Evolutionary conservation across 92 coral and sea anemone species (phyloP).

Genomic region (Epizoanthus stellaris): DNA sequence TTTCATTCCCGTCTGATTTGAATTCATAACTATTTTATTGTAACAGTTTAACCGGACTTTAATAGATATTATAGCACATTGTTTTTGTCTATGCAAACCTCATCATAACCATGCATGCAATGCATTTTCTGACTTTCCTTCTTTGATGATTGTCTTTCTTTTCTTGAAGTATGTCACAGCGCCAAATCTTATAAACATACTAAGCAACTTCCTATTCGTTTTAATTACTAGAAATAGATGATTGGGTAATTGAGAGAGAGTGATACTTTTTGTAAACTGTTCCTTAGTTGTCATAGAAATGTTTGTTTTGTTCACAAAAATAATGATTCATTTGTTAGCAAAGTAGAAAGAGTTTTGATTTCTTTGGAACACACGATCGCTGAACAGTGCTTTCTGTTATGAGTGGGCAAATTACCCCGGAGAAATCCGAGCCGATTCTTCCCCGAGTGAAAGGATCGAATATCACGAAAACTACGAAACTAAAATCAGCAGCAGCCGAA

Average conservation of each 20-base stretch:
- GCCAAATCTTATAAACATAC: background rate
- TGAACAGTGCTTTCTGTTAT: background rate
- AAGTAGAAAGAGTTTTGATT: background rate
- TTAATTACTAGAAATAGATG: background rate
- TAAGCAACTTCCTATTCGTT: background rate
- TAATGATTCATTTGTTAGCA: background rate
- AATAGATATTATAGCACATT: background rate
- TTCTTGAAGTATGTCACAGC: background rate
- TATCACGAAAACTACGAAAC: background rate
- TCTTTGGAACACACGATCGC: too few species aligned
- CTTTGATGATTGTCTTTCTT: background rate
- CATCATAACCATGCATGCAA: background rate
- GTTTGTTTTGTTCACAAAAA: too few species aligned
- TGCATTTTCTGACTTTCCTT: background rate
- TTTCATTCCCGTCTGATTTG: too few species aligned
- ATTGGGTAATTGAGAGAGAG: background rate
- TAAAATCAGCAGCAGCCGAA: background rate
- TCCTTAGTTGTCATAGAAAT: slow-evolving; percentile 12
- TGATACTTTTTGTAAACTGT: background rate
- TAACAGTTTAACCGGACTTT: too few species aligned
- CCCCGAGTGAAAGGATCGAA: background rate
- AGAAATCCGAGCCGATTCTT: background rate
- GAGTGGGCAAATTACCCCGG: background rate
- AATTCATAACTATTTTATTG: too few species aligned
- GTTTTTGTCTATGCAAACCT: background rate